Percentiles rank a stretch among this genome's conserved stretches.
Evolutionary conservation across 1,140 invertebrate species (phyloP).

Genomic region (Stenopsyche tienmushanensis): DNA sequence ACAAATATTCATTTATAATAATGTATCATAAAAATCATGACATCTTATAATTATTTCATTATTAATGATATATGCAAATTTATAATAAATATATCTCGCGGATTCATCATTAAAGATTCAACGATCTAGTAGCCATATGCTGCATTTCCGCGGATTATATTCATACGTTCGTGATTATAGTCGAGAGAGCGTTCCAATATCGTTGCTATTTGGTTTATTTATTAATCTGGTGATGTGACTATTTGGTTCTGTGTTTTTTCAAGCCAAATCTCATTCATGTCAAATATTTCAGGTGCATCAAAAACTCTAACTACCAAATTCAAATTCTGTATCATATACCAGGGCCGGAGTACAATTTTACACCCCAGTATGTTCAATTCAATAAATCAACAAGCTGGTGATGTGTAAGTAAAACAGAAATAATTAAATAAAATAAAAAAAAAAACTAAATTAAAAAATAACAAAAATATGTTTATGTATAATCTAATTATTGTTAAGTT

Average conservation of each 20-base stretch:
- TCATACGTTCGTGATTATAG: too few relatives aligned
- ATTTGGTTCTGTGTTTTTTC: too few relatives aligned
- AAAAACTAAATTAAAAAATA: conserved; percentile 7
- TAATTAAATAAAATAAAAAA: background rate
- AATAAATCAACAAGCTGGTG: conserved; percentile 15
- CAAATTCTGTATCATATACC: conserved; percentile 1
- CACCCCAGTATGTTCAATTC: background rate
- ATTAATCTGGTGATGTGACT: too few relatives aligned
- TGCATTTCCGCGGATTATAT: too few relatives aligned
- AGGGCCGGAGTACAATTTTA: conserved; percentile 3
- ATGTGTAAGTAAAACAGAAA: conserved; percentile 11
- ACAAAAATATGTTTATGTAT: conserved; percentile 5
- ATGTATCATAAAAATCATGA: too few relatives aligned
- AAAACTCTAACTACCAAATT: conserved; percentile 27
- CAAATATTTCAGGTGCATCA: conserved; percentile 21
- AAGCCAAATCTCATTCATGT: conserved; percentile 27
- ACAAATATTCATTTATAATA: too few relatives aligned
- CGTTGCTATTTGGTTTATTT: background rate
- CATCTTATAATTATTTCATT: too few relatives aligned
- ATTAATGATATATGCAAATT: too few relatives aligned
- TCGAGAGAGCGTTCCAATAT: too few relatives aligned
- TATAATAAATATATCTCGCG: too few relatives aligned
- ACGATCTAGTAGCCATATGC: too few relatives aligned
- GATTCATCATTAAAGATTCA: too few relatives aligned
- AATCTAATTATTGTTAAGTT: conserved; percentile 7